Evolutionary conservation across 2,113 vertebrate species (phyloP), one percentile per base, ranked within the genome.

Genomic region (Galeopterus variegatus): DNA sequence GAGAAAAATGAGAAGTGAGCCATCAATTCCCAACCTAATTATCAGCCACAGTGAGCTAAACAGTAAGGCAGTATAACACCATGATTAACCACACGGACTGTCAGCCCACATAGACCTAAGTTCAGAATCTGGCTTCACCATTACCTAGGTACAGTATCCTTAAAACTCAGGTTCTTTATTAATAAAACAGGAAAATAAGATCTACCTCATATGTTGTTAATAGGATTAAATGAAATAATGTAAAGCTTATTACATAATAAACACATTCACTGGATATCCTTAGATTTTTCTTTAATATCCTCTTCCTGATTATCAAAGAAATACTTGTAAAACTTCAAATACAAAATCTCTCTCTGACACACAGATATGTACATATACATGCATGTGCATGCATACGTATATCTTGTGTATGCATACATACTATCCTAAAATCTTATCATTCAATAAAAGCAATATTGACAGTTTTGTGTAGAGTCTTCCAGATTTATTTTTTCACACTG

Each of bases 21-120:
- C 96, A 95, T 93, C 96, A 97, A 97, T 97, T 98, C 97, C 97
- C 97, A 97, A 58, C 93, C 96, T 97, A 97, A 97, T 97, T 98
- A 98, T 97, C 97, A 96, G 70, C 81, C 56, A 86, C 62, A 15
- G 0, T 28, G 33, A 96, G 58, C 72, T 48, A 70, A 97, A 88
- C 48, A 96, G 36, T 41, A 73, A 94, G 82, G 69, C 26, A 85
- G 77, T 60, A 26, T 56, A 93, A 89, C 6, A 33, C 85, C 52
- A 92, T 45, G 54, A 90, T 93, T 95, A 93, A 92, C 56, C 48
- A 52, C 76, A 67, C 77, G 73, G 89, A 93, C 41, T 64, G 33
- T 72, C 26, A 48, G 14, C n/a, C 73, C 48, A 92, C 67, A 9
- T 6, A 86, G n/a, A 56, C 23, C 26, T 24, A 64, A 36, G 41